Evolutionary conservation across 2,888 invertebrate species (phyloP), one percentile per base, ranked within the genome.

Genomic region (Oscheius onirici): DNA sequence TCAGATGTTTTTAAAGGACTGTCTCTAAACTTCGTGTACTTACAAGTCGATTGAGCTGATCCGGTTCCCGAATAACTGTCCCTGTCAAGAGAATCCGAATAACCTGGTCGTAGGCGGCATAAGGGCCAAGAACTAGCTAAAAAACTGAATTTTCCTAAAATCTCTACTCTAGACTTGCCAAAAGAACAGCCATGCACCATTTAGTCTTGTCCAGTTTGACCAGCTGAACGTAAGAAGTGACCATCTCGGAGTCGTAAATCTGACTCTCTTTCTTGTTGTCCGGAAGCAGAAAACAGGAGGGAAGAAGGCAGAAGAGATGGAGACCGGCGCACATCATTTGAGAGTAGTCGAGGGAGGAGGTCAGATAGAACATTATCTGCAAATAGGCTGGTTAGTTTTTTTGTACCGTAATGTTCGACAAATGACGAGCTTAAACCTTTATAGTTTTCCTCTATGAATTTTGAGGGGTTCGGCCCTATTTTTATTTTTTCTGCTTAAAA

Each of bases 91-190:
- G 78, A 15, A 74, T 75, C 6, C 85, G 75, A 44, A 83, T 69
- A 8, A 85, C 61, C 57, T 80, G 80, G 44, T 85, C 84, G 67
- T 85, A 85, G 17, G 84, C 82, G 22, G 69, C 68, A 69, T 79
- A 84, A 0, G 85, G 85, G n/a, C 77, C 83, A 20, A 77, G 73
- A 24, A 82, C 78, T 66, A 82, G 70, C 74, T 78, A 44, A 73
- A 76, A 49, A 6, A 17, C 15, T 5, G 22, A 28, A 2, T 41
- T 54, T 49, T 40, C 20, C 15, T 22, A 8, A 40, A 15, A 34
- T 43, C 41, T 26, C 22, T 17, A 8, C 17, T 8, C n/a, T n/a
- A n/a, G 28, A 58, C 65, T 13, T 69, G 82, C 76, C 75, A 82
- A 67, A n/a, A 83, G 72, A 40, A 83, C 75, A 15, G 81, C 13